phyloP scores from a whole-genome alignment of 2,797 vertebrate genomes.

The Schizopygopsis malacanthus region DNA sequence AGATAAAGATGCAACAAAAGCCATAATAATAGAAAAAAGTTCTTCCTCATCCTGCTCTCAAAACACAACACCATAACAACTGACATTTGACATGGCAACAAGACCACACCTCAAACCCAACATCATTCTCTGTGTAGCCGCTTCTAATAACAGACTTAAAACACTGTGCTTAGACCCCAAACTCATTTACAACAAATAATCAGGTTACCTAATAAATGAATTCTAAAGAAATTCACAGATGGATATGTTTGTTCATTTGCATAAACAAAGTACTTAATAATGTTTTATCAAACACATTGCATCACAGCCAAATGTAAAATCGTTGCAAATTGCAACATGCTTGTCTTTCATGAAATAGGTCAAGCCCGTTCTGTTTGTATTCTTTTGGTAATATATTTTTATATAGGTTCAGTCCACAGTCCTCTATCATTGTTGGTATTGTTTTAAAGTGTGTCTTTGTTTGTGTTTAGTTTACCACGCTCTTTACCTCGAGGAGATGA shows the following conservation, averaged over 20 bases:
- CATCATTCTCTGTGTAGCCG: neutral
- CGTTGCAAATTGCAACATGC: neutral
- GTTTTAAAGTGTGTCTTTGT: slow-evolving; percentile 9
- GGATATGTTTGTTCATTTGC: neutral
- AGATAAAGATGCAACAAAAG: neutral
- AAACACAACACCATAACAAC: neutral
- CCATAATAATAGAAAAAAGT: neutral
- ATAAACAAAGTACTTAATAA: neutral
- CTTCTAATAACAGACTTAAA: neutral
- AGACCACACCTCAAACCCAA: neutral
- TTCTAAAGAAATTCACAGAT: neutral
- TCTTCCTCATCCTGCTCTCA: neutral
- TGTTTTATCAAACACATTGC: neutral
- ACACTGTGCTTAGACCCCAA: neutral
- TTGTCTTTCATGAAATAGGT: neutral
- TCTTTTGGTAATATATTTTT: neutral
- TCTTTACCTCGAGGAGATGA: slow-evolving; percentile 79
- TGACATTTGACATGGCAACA: neutral
- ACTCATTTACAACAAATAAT: neutral
- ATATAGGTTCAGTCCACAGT: slow-evolving; percentile 86
- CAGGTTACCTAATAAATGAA: neutral
- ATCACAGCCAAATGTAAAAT: neutral
- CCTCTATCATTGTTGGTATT: slow-evolving; percentile 84
- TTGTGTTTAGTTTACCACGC: slow-evolving; percentile 77
- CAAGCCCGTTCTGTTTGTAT: neutral